Percentiles rank a stretch among this genome's conserved stretches.
phyloP scores from a whole-genome alignment of 2,113 vertebrate genomes.

The Platanista minor region DNA sequence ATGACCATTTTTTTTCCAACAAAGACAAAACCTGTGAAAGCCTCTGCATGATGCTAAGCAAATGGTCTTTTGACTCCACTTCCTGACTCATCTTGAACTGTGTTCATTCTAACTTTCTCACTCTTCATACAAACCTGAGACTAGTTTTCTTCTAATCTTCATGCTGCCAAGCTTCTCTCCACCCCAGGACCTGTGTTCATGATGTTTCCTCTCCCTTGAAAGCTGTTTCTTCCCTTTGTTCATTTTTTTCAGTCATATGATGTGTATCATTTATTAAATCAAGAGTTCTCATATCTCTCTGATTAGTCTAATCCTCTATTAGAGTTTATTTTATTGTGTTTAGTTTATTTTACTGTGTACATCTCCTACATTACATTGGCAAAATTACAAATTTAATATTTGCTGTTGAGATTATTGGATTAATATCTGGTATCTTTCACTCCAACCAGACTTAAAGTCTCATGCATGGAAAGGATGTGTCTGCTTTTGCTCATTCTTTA shows the following conservation, averaged over 20 bases:
- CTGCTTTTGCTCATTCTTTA: background rate
- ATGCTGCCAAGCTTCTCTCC: accelerated
- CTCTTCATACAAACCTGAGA: no score
- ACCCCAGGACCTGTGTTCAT: no score
- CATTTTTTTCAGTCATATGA: background rate
- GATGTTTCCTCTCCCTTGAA: background rate
- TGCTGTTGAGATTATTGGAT: background rate
- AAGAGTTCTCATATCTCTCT: background rate
- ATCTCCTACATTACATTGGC: background rate
- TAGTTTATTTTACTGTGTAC: background rate
- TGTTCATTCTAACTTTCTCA: no score
- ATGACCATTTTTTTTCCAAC: background rate
- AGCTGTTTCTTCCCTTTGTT: background rate
- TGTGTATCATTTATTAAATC: background rate
- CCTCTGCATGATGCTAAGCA: accelerated
- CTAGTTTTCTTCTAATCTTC: background rate
- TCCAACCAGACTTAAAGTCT: background rate
- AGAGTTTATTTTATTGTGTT: background rate
- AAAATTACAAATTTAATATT: background rate
- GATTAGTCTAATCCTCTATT: background rate
- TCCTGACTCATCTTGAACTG: no score
- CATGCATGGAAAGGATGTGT: accelerated
- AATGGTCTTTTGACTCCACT: no score
- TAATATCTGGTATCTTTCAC: background rate
- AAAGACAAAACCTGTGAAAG: background rate